Evolutionary conservation across 2,797 vertebrate species (phyloP).

Genomic region (Sebastes baramenuke): DNA sequence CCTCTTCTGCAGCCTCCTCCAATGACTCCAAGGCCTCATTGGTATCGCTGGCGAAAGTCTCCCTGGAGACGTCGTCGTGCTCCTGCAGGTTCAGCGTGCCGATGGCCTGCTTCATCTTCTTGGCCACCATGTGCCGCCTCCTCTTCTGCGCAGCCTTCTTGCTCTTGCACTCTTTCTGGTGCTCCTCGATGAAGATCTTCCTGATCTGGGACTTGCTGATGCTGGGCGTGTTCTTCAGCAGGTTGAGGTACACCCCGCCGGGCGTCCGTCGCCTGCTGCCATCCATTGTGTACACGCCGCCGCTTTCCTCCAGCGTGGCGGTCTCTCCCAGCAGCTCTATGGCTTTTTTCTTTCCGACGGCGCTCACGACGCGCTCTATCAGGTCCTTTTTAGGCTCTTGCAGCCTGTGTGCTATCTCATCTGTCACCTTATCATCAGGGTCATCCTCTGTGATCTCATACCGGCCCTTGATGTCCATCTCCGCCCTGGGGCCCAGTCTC

Average conservation of each 20-base stretch:
- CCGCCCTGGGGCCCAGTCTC: constrained; percentile 86
- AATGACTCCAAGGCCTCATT: constrained; percentile 93
- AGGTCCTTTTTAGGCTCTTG: constrained; percentile 94
- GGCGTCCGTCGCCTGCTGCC: constrained; percentile 94
- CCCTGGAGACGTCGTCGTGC: constrained; percentile 93
- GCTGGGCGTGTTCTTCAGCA: constrained; percentile 93
- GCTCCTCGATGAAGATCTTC: constrained; percentile 92
- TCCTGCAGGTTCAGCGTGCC: constrained; percentile 93
- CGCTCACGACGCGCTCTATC: constrained; percentile 88
- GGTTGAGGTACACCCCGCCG: constrained; percentile 94
- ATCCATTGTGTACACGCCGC: constrained; percentile 93
- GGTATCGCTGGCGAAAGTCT: constrained; percentile 97
- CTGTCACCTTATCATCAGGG: constrained; percentile 88
- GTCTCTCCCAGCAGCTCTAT: constrained; percentile 94
- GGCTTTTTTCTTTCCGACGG: constrained; percentile 89
- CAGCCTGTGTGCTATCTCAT: constrained; percentile 94
- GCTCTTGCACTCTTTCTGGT: constrained; percentile 87
- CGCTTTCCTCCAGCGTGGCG: constrained; percentile 90
- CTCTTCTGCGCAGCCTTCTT: constrained; percentile 95
- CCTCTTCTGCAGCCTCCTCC: constrained; percentile 85
- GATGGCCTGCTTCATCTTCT: constrained; percentile 97
- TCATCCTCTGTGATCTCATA: constrained; percentile 91
- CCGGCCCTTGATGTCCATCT: constrained; percentile 93
- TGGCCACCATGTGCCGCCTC: constrained; percentile 88
- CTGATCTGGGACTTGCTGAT: constrained; percentile 88